These are phyloP conservation scores for Terebella lapidaria DNA, from an alignment of 2,888 invertebrate species.

Conservation along the genomic window DNA sequence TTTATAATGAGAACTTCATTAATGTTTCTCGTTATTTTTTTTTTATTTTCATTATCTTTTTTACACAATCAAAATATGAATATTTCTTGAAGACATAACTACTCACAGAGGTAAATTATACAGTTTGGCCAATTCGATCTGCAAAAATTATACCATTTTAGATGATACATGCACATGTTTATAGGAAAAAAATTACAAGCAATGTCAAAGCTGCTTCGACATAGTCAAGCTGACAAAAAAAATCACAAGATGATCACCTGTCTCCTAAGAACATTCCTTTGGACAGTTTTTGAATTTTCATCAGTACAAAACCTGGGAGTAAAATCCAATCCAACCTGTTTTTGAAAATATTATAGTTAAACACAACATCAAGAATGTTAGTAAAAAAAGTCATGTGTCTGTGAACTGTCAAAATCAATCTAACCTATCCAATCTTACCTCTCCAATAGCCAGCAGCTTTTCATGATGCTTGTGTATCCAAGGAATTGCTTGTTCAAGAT, in stretches of 20 bases:
- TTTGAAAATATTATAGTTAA: not conserved
- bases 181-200: not conserved
- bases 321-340: conserved; percentile 53
- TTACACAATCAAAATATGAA: not conserved
- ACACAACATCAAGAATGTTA: not conserved
- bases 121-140: conserved; percentile 45
- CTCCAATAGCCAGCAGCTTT: conserved; percentile 49
- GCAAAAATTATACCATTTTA: conserved; percentile 21
- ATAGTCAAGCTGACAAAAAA: not conserved
- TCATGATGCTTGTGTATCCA: conserved; percentile 40
- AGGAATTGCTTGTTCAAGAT: conserved; percentile 43
- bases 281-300: conserved; percentile 44
- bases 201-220: not conserved
- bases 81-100: not conserved
- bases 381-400: too few relatives aligned
- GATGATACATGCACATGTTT: not conserved
- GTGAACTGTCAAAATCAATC: not conserved
- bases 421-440: conserved; percentile 33
- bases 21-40: too few relatives aligned
- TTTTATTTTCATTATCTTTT: not conserved
- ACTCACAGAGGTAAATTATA: conserved; percentile 42
- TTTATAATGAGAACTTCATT: too few relatives aligned
- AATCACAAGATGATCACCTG: conserved; percentile 44
- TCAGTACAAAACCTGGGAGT: conserved; percentile 46
- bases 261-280: conserved; percentile 44